These are phyloP conservation scores for Alces alces DNA, from an alignment of 2,113 vertebrate species.

Conservation along the genomic window DNA sequence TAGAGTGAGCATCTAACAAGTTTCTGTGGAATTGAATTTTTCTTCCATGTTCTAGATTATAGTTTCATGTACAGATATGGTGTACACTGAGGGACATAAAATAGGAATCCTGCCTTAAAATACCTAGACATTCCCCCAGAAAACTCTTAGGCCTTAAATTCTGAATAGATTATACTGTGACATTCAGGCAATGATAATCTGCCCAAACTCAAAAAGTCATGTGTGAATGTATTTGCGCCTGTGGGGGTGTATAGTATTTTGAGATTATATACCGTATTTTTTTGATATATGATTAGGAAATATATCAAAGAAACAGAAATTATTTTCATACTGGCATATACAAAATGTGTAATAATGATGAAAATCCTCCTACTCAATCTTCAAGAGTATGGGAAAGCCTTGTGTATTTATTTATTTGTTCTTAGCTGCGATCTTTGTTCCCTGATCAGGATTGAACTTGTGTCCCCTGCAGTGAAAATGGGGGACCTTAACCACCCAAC, in stretches of 20 bases:
- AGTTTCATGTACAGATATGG: neutral
- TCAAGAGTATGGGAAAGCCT: neutral
- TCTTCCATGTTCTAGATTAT: neutral
- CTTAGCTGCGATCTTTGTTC: neutral
- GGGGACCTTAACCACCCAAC: accelerated
- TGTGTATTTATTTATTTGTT: neutral
- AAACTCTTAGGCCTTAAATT: neutral
- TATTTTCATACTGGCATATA: neutral
- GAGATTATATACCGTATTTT: neutral
- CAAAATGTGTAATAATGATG: neutral
- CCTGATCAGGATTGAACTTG: neutral
- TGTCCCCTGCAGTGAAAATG: neutral
- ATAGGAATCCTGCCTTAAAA: neutral
- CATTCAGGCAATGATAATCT: neutral
- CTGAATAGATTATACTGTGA: neutral
- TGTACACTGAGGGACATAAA: neutral
- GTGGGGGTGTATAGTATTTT: neutral
- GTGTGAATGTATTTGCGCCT: neutral
- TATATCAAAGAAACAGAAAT: neutral
- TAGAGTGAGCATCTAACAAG: neutral
- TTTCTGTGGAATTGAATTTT: neutral
- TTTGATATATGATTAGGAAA: neutral
- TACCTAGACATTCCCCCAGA: neutral
- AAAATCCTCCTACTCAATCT: neutral
- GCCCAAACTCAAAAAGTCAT: neutral